Percentiles rank a stretch among this genome's conserved stretches.
These are phyloP conservation scores for Arenaria interpres DNA, from an alignment of 2,113 vertebrate species.

Conservation along the genomic window DNA sequence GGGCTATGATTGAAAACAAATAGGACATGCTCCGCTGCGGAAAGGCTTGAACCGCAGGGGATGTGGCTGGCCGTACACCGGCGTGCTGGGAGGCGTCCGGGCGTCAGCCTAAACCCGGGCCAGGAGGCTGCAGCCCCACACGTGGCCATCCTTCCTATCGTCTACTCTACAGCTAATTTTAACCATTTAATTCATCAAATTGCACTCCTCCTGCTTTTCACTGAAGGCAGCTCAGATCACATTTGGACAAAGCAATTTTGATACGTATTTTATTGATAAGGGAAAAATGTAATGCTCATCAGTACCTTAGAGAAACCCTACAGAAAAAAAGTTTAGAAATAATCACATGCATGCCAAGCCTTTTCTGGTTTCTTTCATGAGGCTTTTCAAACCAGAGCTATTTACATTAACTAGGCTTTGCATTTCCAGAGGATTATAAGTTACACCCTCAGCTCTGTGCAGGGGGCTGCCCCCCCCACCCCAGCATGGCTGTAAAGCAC, in stretches of 20 bases:
- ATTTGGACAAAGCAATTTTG: neutral
- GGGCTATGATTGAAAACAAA: neutral
- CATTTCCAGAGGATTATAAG: neutral
- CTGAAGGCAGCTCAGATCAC: neutral
- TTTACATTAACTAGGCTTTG: neutral
- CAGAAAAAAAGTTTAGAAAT: neutral
- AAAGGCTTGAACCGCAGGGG: neutral
- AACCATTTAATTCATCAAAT: neutral
- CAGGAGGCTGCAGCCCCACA: neutral
- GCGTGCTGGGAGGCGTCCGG: rapidly evolving
- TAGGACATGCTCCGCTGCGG: neutral
- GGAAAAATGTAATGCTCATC: neutral
- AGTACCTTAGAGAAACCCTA: neutral
- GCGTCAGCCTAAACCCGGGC: neutral
- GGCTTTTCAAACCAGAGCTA: neutral
- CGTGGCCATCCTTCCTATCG: neutral
- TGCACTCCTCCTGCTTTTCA: neutral
- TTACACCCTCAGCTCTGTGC: neutral
- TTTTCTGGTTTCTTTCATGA: neutral
- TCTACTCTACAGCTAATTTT: neutral
- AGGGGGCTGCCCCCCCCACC: too few species aligned
- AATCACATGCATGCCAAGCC: neutral
- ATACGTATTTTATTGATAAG: neutral
- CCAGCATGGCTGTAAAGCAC: rapidly evolving
- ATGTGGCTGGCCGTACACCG: neutral